phyloP scores from a whole-genome alignment of 1,140 invertebrate genomes.

The Ips nitidus region DNA sequence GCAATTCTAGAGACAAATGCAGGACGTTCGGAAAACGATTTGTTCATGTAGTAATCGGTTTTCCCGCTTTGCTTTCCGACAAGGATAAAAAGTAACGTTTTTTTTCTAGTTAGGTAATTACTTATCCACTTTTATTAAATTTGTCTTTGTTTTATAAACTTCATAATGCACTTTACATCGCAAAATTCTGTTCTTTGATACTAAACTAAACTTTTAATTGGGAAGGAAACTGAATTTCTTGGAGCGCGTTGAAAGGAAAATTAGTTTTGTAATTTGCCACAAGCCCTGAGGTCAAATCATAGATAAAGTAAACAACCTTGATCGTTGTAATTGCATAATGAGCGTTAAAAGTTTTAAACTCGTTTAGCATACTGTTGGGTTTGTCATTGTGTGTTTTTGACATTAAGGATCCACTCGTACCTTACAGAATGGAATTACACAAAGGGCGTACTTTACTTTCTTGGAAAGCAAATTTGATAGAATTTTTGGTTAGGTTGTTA shows the following conservation, averaged over 20 bases:
- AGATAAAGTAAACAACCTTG: conserved; percentile 8
- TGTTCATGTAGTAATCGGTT: conserved; percentile 12
- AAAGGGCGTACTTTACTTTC: too few relatives aligned
- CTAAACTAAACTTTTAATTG: conserved; percentile 7
- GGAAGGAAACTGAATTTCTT: conserved; percentile 11
- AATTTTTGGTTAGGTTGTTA: too few relatives aligned
- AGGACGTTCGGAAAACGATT: conserved; percentile 11
- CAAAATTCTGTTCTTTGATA: too few relatives aligned
- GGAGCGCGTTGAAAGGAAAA: not conserved
- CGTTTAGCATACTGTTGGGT: not conserved
- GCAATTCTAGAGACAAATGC: conserved; percentile 10
- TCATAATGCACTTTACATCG: too few relatives aligned
- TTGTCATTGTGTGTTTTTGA: too few relatives aligned
- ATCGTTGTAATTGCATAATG: conserved; percentile 1
- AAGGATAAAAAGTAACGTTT: too few relatives aligned
- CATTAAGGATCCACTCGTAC: too few relatives aligned
- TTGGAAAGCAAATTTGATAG: too few relatives aligned
- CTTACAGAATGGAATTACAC: too few relatives aligned
- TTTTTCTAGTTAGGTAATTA: not conserved
- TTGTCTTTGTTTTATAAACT: not conserved
- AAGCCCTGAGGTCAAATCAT: conserved; percentile 1
- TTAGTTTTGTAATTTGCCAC: conserved; percentile 10
- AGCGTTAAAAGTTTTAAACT: conserved; percentile 3
- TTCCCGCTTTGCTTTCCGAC: not conserved
- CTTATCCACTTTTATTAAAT: not conserved